These are phyloP conservation scores for Acanthosepion lycidas DNA, from an alignment of 2,888 invertebrate species.

Conservation along the genomic window DNA sequence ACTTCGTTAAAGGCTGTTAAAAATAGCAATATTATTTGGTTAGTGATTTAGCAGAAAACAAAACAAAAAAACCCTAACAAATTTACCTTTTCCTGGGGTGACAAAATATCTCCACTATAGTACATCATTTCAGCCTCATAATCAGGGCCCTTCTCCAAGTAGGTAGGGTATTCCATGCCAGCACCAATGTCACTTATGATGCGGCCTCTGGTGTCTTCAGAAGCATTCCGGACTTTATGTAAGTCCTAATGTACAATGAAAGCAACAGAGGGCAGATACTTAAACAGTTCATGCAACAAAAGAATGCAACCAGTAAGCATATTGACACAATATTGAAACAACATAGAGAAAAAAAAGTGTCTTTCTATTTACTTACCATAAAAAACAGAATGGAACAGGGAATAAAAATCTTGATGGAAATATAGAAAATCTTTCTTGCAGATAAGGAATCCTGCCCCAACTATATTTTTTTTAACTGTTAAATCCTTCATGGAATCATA, in stretches of 20 bases:
- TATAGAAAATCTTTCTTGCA: background rate
- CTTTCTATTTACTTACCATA: background rate
- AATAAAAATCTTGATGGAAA: constrained; percentile 46
- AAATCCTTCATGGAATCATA: no score
- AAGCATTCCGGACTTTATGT: constrained; percentile 55
- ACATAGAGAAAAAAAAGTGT: constrained; percentile 48
- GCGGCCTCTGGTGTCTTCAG: constrained; percentile 60
- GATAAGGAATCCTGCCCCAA: no score
- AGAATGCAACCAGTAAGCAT: constrained; percentile 35
- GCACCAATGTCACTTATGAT: constrained; percentile 66
- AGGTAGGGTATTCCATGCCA: constrained; percentile 68
- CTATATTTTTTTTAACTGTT: no score
- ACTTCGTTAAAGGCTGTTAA: background rate
- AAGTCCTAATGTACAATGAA: constrained; percentile 48
- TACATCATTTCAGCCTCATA: constrained; percentile 72
- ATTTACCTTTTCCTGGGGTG: constrained; percentile 61
- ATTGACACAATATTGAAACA: constrained; percentile 43
- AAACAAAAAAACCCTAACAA: background rate
- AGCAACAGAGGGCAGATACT: constrained; percentile 45
- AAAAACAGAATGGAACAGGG: constrained; percentile 48
- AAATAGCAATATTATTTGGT: background rate
- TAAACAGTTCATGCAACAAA: constrained; percentile 36
- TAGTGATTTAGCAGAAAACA: background rate
- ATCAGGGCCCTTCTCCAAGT: constrained; percentile 68
- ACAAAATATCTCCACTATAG: constrained; percentile 67